Conservation (phyloP, 2,888 invertebrate species). For the Rhamphomyia laevipes region DNA sequence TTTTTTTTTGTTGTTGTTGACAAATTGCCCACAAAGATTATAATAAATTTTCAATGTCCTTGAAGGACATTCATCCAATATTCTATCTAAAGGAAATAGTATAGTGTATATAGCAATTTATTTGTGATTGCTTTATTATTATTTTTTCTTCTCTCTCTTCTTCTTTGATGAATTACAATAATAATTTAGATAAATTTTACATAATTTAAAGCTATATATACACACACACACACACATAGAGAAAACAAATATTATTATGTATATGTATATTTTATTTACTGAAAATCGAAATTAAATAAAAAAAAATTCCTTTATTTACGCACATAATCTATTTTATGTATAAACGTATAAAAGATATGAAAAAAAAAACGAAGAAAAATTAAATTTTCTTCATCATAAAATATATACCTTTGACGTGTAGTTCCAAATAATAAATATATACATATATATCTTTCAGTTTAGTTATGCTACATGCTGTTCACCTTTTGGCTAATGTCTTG, state of each 20-base stretch:
- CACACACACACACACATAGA: neutral
- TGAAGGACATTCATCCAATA: too few species aligned
- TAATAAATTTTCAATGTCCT: too few species aligned
- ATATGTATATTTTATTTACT: too few species aligned
- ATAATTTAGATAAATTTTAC: conserved; percentile 2
- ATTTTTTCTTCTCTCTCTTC: too few species aligned
- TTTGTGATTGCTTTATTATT: too few species aligned
- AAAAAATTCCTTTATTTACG: conserved; percentile 2
- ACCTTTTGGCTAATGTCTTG: conserved; percentile 12
- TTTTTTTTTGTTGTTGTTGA: too few species aligned
- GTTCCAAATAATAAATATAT: neutral
- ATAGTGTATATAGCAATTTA: too few species aligned
- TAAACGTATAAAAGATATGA: neutral
- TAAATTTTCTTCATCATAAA: conserved; percentile 3
- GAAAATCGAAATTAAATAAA: too few species aligned
- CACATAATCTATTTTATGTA: conserved; percentile 9
- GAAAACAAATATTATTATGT: neutral
- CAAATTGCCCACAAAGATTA: too few species aligned
- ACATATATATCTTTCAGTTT: conserved; percentile 2
- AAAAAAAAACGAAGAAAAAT: neutral
- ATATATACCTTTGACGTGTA: conserved; percentile 1
- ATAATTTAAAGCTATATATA: conserved; percentile 3
- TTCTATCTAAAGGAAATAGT: too few species aligned
- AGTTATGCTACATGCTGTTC: neutral
- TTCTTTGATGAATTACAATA: too few species aligned